Evolutionary conservation across 1,140 invertebrate genomes (phyloP), one percentile per base, ranked within the genome.

Genomic region (Oryzaephilus surinamensis): DNA sequence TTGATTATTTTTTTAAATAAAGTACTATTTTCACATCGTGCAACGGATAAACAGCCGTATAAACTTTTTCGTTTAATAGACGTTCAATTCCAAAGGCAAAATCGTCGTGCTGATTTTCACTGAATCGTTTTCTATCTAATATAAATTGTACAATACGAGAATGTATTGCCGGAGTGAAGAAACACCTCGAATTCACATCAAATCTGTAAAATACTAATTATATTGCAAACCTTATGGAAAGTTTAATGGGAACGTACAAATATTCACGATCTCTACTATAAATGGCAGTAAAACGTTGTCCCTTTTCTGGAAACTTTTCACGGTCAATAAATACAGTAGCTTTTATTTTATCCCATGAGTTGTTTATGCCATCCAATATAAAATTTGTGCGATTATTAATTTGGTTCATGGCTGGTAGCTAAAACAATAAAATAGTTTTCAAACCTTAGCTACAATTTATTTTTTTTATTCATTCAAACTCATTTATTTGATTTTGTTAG

Each of bases 131-230:
- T 26, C 91, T 70, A 58, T 91, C 81, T 42, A 96, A 65, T 51
- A 96, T 91, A 60, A 93, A 95, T 60, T 95, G 86, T 0, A 93
- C 81, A 30, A 97, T 86, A 33, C 86, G 70, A 15, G 88, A 87
- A 29, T 87, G 74, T 38, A 90, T 82, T 3, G 85, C 78, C 2
- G 84, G 73, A 7, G 81, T 83, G 62, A 95, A 95, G 62, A 96
- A 95, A 32, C 81, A 78, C 11, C 80, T 71, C 2, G 80, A 69
- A 32, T 77, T 65, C 11, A 84, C 74, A 58, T 93, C 84, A 64
- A 94, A 96, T 57, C 86, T 90, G 52, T 4, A 65, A 64, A 39
- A 36, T 46, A 16, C 26, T 21, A 21, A 7, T 2, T n/a, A 24
- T 20, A 10, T 10, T 18, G 39, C 12, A 10, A 30, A 40, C 43